Conservation (phyloP, 2,113 vertebrate genomes). For the Hippocampus zosterae region DNA sequence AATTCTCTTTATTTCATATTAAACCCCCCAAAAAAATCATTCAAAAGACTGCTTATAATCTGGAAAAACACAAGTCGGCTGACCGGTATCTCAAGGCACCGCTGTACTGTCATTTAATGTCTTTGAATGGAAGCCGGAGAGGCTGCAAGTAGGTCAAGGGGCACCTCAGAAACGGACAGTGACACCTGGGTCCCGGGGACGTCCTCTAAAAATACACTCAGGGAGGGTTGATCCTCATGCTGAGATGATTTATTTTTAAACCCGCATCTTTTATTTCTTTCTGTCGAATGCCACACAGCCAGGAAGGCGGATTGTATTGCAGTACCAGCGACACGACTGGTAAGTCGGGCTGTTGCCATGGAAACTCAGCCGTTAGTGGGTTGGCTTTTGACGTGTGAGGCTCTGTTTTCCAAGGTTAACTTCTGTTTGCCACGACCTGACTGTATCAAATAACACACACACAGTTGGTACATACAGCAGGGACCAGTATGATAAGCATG, state of each 20-base stretch:
- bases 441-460: neutral
- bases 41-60: no score
- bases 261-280: neutral
- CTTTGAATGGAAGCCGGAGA: neutral
- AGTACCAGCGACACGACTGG: neutral
- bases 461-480: constrained; percentile 66
- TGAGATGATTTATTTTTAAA: neutral
- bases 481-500: constrained; percentile 79
- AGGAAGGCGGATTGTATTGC: neutral
- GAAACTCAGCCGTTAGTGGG: neutral
- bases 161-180: neutral
- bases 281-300: no score
- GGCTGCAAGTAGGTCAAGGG: neutral
- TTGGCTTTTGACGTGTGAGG: neutral
- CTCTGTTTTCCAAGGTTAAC: constrained; percentile 24
- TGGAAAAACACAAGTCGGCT: no score
- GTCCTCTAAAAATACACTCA: neutral
- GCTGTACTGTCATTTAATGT: neutral
- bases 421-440: constrained; percentile 6
- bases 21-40: no score
- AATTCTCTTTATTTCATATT: no score
- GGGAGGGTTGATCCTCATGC: neutral
- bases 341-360: neutral
- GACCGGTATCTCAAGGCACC: no score
- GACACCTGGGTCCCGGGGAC: neutral